Evolutionary conservation across 2,113 vertebrate genomes (phyloP).

Genomic region (Galbula dea): DNA sequence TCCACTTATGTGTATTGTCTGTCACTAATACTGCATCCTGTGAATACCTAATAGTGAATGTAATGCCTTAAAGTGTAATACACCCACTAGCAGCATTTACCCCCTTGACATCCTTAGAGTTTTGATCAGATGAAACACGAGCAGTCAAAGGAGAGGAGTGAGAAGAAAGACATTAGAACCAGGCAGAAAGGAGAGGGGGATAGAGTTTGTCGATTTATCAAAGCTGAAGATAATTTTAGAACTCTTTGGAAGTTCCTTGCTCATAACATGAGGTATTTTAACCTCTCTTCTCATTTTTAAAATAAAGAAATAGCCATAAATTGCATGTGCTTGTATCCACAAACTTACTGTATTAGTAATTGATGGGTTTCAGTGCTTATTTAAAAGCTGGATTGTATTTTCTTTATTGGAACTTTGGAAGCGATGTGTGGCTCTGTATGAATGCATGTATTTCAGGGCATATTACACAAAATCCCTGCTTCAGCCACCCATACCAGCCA

Average conservation of each 20-base stretch:
- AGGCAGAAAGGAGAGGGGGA: background rate
- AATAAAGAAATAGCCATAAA: background rate
- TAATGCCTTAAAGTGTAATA: background rate
- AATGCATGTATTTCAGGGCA: background rate
- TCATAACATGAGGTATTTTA: background rate
- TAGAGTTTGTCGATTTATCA: background rate
- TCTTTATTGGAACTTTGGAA: background rate
- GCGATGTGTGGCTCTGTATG: background rate
- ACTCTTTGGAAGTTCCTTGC: background rate
- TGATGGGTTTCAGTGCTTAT: background rate
- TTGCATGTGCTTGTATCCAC: background rate
- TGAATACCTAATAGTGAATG: background rate
- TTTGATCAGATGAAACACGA: background rate
- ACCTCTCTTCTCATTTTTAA: background rate
- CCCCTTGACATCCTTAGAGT: background rate
- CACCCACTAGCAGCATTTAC: constrained; percentile 9
- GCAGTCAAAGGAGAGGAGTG: background rate
- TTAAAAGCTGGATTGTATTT: background rate
- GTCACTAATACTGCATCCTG: background rate
- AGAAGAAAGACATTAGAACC: background rate
- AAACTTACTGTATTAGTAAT: background rate
- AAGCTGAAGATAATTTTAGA: background rate
- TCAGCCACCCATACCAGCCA: background rate
- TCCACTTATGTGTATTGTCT: background rate
- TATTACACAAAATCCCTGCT: background rate